Base-by-base conservation (phyloP, 2,113 vertebrate species). In the Melanotaenia duboulayi region DNA sequence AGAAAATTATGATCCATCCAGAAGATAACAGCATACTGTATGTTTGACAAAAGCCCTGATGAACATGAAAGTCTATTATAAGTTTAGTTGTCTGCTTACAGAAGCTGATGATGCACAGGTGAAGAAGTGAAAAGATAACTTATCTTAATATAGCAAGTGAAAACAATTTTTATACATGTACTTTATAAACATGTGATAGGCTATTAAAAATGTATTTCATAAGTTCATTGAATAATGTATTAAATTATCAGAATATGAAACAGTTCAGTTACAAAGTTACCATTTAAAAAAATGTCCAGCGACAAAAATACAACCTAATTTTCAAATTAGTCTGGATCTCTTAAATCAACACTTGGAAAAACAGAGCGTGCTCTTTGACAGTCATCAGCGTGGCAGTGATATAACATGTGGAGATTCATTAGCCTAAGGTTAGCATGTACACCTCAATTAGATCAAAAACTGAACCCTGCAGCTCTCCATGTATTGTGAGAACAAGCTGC, bases 1-100 rank as follows among this genome's bases (percentile, higher is more conserved):
- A 11, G 55, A 20, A 80, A 72, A 75, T 59, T 74, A 23, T 0
- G 1, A 76, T 73, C 58, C 61, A 63, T 81, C 12, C 50, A 61
- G 42, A 11, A 78, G 52, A 59, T 40, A 64, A 52, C 57, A 52
- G 74, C 2, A 1, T 28, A 6, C 28, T n/a, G n/a, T 58, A 78
- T 77, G 81, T 77, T 77, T 75, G 70, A 60, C 4, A 11, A 25
- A 54, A 55, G 62, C 32, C 11, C 28, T 39, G 46, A 4, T 44
- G 17, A 56, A 28, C 50, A 52, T 52, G 40, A 65, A 63, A 68
- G 25, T 49, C 37, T 39, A 5, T 48, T 14, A 24, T 37, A 67
- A 58, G 16, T 71, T 73, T 25, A 44, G 19, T 8, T 62, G 57
- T 14, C 4, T 54, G 49, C 1, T 62, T 59, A 80, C 61, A 73